Evolutionary conservation across 2,888 invertebrate species (phyloP).

Genomic region (Leptothorax acervorum): DNA sequence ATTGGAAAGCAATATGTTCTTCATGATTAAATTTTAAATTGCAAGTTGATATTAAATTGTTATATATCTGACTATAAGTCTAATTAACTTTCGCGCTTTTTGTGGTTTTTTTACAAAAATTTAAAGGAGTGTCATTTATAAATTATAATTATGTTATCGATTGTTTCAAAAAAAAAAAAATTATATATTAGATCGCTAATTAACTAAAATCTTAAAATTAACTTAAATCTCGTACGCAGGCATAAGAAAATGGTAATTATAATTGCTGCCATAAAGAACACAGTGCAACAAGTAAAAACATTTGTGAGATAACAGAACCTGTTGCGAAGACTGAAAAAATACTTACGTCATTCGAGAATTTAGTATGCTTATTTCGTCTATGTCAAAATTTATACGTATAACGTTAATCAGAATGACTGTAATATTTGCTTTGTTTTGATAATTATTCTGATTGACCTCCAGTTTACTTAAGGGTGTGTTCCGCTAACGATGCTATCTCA

Average conservation of each 20-base stretch:
- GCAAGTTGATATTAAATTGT: neutral
- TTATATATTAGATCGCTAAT: neutral
- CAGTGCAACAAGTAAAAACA: conserved; percentile 27
- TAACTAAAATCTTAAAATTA: neutral
- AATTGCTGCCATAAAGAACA: neutral
- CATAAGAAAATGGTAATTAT: neutral
- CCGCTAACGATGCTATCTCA: neutral
- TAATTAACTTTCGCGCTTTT: neutral
- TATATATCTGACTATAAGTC: neutral
- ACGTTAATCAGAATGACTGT: neutral
- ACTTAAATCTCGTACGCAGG: neutral
- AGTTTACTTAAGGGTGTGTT: neutral
- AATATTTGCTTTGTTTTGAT: neutral
- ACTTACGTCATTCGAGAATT: neutral
- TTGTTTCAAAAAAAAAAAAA: neutral
- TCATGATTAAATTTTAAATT: neutral
- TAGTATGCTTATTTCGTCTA: neutral
- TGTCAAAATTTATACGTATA: neutral
- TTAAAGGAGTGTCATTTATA: neutral
- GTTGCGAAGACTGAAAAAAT: conserved; percentile 31
- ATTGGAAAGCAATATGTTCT: neutral
- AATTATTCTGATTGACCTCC: neutral
- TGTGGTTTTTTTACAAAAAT: neutral
- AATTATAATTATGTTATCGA: neutral
- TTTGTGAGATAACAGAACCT: conserved; percentile 16